Conservation (phyloP, 2,113 vertebrate species). For the Isichthys henryi region DNA sequence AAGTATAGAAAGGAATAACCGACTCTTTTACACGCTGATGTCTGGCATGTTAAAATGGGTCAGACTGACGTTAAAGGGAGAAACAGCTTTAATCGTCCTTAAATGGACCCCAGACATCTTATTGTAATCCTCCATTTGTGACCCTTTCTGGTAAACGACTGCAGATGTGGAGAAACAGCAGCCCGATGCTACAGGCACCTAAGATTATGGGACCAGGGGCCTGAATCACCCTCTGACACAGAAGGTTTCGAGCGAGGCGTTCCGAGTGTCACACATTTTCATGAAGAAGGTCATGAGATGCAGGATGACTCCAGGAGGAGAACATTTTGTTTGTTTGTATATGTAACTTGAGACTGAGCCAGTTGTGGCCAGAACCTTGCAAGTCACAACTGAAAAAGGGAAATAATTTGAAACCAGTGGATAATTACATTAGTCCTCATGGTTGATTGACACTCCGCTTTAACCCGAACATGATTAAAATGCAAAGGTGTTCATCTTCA, state of each 20-base stretch:
- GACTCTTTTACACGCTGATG: background rate
- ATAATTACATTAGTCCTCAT: background rate
- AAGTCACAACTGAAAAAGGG: background rate
- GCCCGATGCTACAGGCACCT: background rate
- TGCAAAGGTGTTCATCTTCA: background rate
- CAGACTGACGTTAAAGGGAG: background rate
- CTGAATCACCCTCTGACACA: background rate
- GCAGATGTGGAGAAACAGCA: background rate
- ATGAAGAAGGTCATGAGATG: background rate
- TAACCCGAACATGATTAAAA: background rate
- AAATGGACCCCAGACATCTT: background rate
- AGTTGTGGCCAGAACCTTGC: background rate
- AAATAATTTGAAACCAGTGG: background rate
- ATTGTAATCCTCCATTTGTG: background rate
- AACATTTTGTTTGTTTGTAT: background rate
- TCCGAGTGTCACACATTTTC: background rate
- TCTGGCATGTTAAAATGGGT: background rate
- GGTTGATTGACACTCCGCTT: background rate
- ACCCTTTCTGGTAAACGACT: background rate
- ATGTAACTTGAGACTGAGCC: background rate
- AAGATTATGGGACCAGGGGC: background rate
- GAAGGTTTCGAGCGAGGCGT: background rate
- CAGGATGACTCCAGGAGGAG: background rate
- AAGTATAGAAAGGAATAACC: background rate
- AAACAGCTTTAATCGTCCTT: background rate